Evolutionary conservation across 2,797 vertebrate species (phyloP), one percentile per base, ranked within the genome.

Genomic region (Oreortyx pictus): DNA sequence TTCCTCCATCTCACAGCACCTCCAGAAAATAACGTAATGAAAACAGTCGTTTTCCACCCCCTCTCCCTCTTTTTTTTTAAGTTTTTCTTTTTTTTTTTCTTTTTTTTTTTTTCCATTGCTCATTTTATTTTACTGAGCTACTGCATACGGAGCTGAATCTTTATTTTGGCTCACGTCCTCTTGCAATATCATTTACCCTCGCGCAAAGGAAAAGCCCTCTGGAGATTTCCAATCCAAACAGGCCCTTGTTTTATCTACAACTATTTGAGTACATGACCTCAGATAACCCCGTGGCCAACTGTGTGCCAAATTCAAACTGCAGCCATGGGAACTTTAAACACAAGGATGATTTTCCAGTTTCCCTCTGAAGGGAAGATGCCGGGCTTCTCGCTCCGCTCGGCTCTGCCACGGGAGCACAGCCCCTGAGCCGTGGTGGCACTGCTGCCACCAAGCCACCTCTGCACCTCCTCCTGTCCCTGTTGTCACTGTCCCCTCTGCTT

Each of bases 201-300:
- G 54, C 19, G 6, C 89, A 91, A 64, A 96, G 94, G 93, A 90
- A 93, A 96, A 95, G 90, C 86, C 95, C 91, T 95, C 93, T 92
- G 91, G 95, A 94, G 94, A 93, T 88, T 96, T 95, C 95, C 93
- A 95, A 94, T 88, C 93, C 94, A 95, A 96, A 96, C 91, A 96
- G 92, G 81, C 92, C 81, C 94, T 96, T 92, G 93, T 90, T 96
- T 96, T 92, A 96, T 96, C 94, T 94, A 84, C 92, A 93, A 86
- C 82, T 84, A 91, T 96, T 88, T 81, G 95, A 96, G 92, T 95
- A 92, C 93, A 89, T 75, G 92, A 95, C 96, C 96, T 95, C 70
- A 96, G 96, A 96, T 97, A 96, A 97, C 95, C 95, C 85, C 35
- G 0, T 1, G 50, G 91, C 84, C 78, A 90, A 84, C 76, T n/a